Evolutionary conservation across 2,888 invertebrate species (phyloP).

Genomic region (Polietes domitor): DNA sequence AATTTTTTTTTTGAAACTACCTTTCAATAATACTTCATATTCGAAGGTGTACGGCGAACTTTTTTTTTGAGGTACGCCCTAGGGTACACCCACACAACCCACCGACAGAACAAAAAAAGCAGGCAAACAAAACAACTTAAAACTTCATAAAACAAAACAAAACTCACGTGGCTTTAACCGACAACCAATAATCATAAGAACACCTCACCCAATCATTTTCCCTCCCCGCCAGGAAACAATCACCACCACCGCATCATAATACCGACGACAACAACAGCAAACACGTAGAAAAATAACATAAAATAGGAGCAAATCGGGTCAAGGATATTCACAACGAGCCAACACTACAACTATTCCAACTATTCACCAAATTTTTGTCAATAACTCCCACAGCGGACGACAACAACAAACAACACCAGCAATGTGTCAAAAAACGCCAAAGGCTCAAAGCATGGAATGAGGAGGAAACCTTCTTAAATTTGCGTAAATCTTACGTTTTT

Average conservation of each 20-base stretch:
- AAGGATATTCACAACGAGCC: slow-evolving; percentile 45
- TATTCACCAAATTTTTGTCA: slow-evolving; percentile 48
- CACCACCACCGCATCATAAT: background rate
- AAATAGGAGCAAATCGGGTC: slow-evolving; percentile 49
- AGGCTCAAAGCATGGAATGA: background rate
- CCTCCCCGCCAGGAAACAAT: slow-evolving; percentile 1
- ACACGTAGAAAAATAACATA: background rate
- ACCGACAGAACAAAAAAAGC: no score
- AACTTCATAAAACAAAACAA: slow-evolving; percentile 1
- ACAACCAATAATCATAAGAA: slow-evolving; percentile 7
- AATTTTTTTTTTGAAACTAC: no score
- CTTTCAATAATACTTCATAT: no score
- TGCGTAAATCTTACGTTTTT: slow-evolving; percentile 39
- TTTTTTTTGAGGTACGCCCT: no score
- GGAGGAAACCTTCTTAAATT: slow-evolving; percentile 24
- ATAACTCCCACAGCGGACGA: slow-evolving; percentile 1
- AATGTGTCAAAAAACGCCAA: background rate
- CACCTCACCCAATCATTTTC: background rate
- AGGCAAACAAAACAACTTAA: background rate
- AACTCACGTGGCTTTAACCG: slow-evolving; percentile 15
- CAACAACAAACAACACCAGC: background rate
- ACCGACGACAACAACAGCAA: background rate
- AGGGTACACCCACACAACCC: no score
- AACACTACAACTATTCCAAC: background rate
- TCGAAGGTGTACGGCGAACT: no score